Evolutionary conservation across 2,888 invertebrate genomes (phyloP).

Genomic region (Yponomeuta malinellus): DNA sequence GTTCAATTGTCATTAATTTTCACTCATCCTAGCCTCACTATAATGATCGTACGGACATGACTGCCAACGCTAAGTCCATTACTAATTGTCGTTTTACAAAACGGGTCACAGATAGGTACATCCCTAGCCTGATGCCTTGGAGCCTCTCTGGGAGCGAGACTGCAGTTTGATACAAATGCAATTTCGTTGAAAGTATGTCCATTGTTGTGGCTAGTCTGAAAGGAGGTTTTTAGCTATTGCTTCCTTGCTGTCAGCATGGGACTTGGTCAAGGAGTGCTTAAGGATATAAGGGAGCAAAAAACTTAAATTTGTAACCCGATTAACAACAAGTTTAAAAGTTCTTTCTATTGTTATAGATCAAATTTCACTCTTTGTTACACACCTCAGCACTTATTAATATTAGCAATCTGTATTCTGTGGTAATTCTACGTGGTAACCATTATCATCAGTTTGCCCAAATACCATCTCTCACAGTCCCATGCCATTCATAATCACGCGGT

Average conservation of each 20-base stretch:
- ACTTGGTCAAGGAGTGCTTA: background rate
- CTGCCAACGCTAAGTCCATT: too few species aligned
- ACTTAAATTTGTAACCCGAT: background rate
- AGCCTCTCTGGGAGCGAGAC: background rate
- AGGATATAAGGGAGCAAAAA: background rate
- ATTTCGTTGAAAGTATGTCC: conserved; percentile 13
- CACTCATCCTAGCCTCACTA: too few species aligned
- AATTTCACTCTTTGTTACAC: too few species aligned
- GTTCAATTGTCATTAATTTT: too few species aligned
- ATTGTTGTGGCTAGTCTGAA: conserved; percentile 9
- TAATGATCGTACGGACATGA: too few species aligned
- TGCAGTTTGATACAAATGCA: conserved; percentile 12
- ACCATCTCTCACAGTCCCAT: too few species aligned
- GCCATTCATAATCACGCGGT: too few species aligned
- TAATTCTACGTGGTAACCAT: too few species aligned
- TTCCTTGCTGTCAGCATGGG: background rate
- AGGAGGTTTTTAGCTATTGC: background rate
- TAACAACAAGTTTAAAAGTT: background rate
- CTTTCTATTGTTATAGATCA: background rate
- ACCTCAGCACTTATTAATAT: too few species aligned
- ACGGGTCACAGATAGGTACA: background rate
- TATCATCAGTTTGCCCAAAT: too few species aligned
- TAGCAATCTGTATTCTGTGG: too few species aligned
- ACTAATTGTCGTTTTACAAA: too few species aligned
- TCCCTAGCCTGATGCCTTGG: background rate